Evolutionary conservation across 2,888 invertebrate species (phyloP), one percentile per base, ranked within the genome.

Genomic region (Micoletzkya japonica): DNA sequence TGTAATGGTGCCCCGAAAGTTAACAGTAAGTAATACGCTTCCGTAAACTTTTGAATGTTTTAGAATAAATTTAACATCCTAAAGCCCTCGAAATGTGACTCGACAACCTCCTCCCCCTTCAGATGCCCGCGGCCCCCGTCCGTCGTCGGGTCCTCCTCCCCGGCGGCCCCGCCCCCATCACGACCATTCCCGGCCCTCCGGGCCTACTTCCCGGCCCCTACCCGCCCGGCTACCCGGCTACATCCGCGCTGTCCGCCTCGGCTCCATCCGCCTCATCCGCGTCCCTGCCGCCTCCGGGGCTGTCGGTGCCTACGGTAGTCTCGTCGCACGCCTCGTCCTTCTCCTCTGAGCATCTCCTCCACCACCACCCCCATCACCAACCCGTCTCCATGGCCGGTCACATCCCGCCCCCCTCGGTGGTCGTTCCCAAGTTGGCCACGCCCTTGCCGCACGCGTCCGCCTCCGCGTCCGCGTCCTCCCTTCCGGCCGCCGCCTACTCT

Each of bases 71-170:
- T n/a, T n/a, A n/a, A n/a, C n/a, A n/a, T n/a, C n/a, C n/a, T n/a
- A n/a, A n/a, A n/a, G n/a, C n/a, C n/a, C n/a, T n/a, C n/a, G n/a
- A n/a, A n/a, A n/a, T n/a, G n/a, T n/a, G n/a, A 20, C n/a, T 24
- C 50, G 20, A 50, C 24, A 32, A 56, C 30, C 2, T 56, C 17
- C 6, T 4, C 24, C 50, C 56, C 6, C 49, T 76, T 2, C 37
- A 58, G 58, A 37, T 58, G 3, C 37, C 30, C 74, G 26, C 64
- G 39, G 71, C 61, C 17, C 73, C 77, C 14, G 49, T 71, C n/a
- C 71, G 74, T 4, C 71, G 83, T 30, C 75, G 80, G 50, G 82
- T 83, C 4, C 74, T 84, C 1, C 71, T 84, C 14, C 81, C 79
- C 10, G 74, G 74, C 36, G 78, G 77, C 30, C 69, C 69, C 7